Percentiles rank a stretch among this genome's conserved stretches.
phyloP scores from a whole-genome alignment of 2,113 vertebrate species.

The Siphamia tubifer region DNA sequence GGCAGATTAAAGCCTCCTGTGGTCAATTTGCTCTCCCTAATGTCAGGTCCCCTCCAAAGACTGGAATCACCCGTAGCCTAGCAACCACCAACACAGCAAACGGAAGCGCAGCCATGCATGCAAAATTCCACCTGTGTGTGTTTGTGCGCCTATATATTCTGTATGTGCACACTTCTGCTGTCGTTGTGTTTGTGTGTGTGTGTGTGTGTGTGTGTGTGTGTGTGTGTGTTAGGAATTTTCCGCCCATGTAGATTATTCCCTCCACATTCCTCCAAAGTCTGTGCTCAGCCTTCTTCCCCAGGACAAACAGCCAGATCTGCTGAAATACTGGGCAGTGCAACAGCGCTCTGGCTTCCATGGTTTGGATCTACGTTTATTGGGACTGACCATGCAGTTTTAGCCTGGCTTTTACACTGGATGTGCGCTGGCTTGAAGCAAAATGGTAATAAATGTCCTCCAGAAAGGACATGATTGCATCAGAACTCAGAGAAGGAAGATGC shows the following conservation, averaged over 20 bases:
- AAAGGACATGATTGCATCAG: constrained; percentile 17
- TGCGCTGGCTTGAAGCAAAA: constrained; percentile 16
- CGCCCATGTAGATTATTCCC: not conserved
- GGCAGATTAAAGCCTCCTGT: constrained; percentile 96
- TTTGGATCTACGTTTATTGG: constrained; percentile 9
- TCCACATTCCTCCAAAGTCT: not conserved
- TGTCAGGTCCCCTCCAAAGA: constrained; percentile 93
- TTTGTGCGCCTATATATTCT: constrained; percentile 13
- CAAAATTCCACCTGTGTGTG: constrained; percentile 90
- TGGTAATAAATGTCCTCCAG: constrained; percentile 17
- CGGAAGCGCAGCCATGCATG: constrained; percentile 94
- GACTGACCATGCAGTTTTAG: not conserved
- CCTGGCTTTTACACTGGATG: constrained; percentile 5
- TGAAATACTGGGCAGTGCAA: not conserved
- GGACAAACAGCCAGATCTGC: not conserved
- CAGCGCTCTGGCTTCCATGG: constrained; percentile 19
- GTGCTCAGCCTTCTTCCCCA: not conserved
- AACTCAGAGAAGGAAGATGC: constrained; percentile 1
- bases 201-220: not conserved
- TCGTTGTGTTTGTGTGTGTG: too few relatives aligned
- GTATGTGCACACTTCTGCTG: too few relatives aligned
- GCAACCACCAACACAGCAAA: constrained; percentile 91
- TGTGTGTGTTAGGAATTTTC: not conserved
- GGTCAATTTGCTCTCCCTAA: constrained; percentile 99
- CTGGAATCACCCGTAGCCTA: constrained; percentile 92